Evolutionary conservation across 2,888 invertebrate genomes (phyloP).

Genomic region (Clanis bilineata): DNA sequence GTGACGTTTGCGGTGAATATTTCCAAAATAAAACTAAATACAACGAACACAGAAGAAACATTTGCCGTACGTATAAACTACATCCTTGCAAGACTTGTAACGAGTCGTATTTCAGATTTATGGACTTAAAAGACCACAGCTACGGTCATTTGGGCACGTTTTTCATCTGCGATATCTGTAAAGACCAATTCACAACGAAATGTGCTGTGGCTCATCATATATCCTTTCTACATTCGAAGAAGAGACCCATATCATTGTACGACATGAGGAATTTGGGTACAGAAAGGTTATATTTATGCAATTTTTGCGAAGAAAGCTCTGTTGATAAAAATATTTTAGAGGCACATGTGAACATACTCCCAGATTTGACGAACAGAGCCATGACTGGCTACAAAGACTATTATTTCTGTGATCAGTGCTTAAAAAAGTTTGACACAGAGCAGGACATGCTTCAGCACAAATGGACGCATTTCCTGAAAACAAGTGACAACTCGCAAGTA

Average conservation of each 20-base stretch:
- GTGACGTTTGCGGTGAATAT: constrained; percentile 54
- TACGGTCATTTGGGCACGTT: constrained; percentile 50
- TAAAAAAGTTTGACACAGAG: constrained; percentile 59
- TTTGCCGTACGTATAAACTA: constrained; percentile 50
- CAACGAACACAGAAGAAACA: constrained; percentile 48
- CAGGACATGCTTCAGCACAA: constrained; percentile 66
- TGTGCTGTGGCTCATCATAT: constrained; percentile 63
- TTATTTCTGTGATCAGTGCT: constrained; percentile 67
- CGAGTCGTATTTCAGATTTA: constrained; percentile 49
- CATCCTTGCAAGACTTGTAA: constrained; percentile 59
- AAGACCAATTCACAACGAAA: constrained; percentile 58
- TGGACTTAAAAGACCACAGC: constrained; percentile 68
- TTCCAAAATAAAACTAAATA: constrained; percentile 46
- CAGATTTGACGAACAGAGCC: constrained; percentile 54
- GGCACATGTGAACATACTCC: constrained; percentile 49
- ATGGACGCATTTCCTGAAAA: constrained; percentile 65
- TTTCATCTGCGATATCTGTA: constrained; percentile 65
- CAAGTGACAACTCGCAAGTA: constrained; percentile 46
- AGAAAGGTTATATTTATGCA: constrained; percentile 56
- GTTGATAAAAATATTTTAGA: constrained; percentile 53
- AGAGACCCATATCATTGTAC: constrained; percentile 47
- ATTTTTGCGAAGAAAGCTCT: constrained; percentile 62
- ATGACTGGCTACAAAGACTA: constrained; percentile 63
- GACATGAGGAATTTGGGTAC: constrained; percentile 45
- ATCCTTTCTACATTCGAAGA: constrained; percentile 53